Evolutionary conservation across 2,888 invertebrate species (phyloP), one percentile per base, ranked within the genome.

Genomic region (Spilosoma lubricipeda): DNA sequence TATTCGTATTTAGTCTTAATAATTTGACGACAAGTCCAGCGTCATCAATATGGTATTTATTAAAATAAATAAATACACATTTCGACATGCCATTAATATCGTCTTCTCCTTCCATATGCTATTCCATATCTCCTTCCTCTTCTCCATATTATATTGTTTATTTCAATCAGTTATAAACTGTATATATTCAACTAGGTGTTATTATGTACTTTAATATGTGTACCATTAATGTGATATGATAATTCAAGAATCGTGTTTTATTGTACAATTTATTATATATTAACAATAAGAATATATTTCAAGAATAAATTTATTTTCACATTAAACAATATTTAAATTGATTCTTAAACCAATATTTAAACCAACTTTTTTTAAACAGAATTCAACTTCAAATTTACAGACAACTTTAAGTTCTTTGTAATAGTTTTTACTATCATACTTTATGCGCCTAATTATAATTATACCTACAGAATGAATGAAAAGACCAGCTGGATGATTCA

Each of bases 31-130:
- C 5, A 48, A 48, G 66, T 9, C 68, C 77, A 77, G 73, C 64
- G 23, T 56, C 74, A 78, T 82, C 75, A 76, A 48, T 5, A 33
- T 39, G 33, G 33, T 33, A 3, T 15, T 45, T 45, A 45, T 7
- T 45, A 45, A 33, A 33, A 3, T n/a, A n/a, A n/a, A n/a, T 15
- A 1, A 5, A 20, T 30, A 45, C 27, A 20, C 20, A 42, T 15
- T 45, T 13, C 67, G 8, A 11, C 45, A 23, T 67, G 23, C 48
- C 48, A 67, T 23, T 11, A 8, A 11, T 39, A 45, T 45, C 45
- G 3, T 11, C n/a, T 27, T 59, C n/a, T n/a, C n/a, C n/a, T n/a
- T n/a, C n/a, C n/a, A n/a, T n/a, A n/a, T n/a, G n/a, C n/a, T n/a
- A n/a, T n/a, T n/a, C n/a, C n/a, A n/a, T n/a, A n/a, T n/a, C n/a